phyloP scores from a whole-genome alignment of 2,797 vertebrate species.

The Poecilia velifera region DNA sequence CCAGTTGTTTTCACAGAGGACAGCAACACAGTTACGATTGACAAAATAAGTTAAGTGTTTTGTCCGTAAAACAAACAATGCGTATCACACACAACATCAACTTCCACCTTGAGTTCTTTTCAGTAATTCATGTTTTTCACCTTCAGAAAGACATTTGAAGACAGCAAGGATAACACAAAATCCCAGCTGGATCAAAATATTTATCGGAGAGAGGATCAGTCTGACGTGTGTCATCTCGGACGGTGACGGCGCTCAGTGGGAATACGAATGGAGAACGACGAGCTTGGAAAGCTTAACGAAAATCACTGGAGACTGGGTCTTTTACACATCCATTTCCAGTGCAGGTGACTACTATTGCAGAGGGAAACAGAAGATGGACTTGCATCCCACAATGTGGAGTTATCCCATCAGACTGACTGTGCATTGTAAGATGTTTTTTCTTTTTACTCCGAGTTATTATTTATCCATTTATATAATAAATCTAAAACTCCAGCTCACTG shows the following conservation, averaged over 20 bases:
- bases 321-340: not conserved
- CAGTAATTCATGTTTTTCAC: not conserved
- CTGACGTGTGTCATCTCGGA: not conserved
- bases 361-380: not conserved
- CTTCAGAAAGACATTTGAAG: not conserved
- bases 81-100: not conserved
- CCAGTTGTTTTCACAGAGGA: not conserved
- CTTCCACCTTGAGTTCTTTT: not conserved
- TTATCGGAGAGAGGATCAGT: not conserved
- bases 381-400: not conserved
- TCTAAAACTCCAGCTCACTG: not conserved
- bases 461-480: not conserved
- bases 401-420: not conserved
- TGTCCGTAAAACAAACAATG: not conserved
- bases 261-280: not conserved
- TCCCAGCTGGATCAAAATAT: not conserved
- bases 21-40: not conserved
- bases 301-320: not conserved
- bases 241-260: not conserved
- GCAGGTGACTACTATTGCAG: not conserved
- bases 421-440: not conserved
- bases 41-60: not conserved
- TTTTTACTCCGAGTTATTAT: not conserved
- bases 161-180: not conserved
- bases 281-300: not conserved